These are phyloP conservation scores for Marcusenius ussheri DNA, from an alignment of 2,113 vertebrate species.

Conservation along the genomic window DNA sequence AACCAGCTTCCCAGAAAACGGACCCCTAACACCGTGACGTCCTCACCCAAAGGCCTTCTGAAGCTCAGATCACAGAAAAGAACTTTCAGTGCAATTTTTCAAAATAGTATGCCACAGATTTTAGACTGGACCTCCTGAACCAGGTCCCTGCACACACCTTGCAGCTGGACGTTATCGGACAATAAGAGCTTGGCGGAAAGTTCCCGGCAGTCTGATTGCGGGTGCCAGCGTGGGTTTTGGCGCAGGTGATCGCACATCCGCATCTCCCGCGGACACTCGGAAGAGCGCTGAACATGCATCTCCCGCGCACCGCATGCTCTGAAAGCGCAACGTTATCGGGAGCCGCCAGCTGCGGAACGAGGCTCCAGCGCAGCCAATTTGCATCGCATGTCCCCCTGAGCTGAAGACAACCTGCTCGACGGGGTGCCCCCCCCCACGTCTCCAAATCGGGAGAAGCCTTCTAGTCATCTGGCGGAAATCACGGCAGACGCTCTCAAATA, in stretches of 20 bases:
- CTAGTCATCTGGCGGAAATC: neutral
- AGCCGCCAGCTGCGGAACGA: constrained; percentile 20
- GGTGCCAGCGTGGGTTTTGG: neutral
- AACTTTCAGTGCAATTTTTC: neutral
- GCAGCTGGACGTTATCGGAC: neutral
- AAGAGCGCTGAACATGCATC: neutral
- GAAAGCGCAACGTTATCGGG: constrained; percentile 19
- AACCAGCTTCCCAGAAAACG: neutral
- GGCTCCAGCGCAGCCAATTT: constrained; percentile 15
- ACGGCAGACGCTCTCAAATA: neutral
- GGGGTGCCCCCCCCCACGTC: neutral
- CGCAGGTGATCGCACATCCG: neutral
- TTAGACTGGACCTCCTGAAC: neutral
- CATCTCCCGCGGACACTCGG: neutral
- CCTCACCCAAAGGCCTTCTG: neutral
- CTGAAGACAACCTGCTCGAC: constrained; percentile 9
- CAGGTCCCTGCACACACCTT: neutral
- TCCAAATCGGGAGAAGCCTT: neutral
- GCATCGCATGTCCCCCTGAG: constrained; percentile 26
- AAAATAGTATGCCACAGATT: neutral
- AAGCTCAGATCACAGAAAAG: neutral
- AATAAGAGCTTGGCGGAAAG: neutral
- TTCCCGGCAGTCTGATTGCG: neutral
- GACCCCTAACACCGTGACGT: neutral
- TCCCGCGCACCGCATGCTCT: neutral